Percentiles rank a stretch among this genome's conserved stretches.
These are phyloP conservation scores for Balaeniceps rex DNA, from an alignment of 2,113 vertebrate genomes.

Conservation along the genomic window DNA sequence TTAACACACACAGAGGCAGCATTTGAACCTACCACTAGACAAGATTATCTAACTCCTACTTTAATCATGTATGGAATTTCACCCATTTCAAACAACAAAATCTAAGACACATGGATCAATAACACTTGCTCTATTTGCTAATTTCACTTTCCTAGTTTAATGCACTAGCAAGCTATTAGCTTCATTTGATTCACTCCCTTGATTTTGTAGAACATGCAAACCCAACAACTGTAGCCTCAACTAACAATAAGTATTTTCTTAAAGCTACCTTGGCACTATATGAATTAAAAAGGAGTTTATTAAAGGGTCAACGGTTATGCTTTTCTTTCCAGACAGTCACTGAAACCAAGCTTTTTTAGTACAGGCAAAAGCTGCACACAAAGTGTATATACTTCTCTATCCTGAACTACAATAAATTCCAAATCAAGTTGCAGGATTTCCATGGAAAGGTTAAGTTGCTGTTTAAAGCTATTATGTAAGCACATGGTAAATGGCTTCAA, in stretches of 20 bases:
- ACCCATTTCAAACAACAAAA: neutral
- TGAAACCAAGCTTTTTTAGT: neutral
- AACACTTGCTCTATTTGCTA: neutral
- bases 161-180: neutral
- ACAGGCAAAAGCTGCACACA: neutral
- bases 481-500: neutral
- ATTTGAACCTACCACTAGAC: neutral
- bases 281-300: neutral
- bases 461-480: slow-evolving; percentile 36
- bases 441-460: slow-evolving; percentile 30
- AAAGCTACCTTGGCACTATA: neutral
- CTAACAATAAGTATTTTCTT: neutral
- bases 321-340: neutral
- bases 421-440: neutral
- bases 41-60: neutral
- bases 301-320: neutral
- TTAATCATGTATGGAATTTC: neutral
- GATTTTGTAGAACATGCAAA: neutral
- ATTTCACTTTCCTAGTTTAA: neutral
- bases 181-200: neutral
- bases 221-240: neutral
- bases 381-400: neutral
- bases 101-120: neutral
- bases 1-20: neutral
- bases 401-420: neutral